These are phyloP conservation scores for Podotricha telesiphe DNA, from an alignment of 2,888 invertebrate genomes.

Conservation along the genomic window DNA sequence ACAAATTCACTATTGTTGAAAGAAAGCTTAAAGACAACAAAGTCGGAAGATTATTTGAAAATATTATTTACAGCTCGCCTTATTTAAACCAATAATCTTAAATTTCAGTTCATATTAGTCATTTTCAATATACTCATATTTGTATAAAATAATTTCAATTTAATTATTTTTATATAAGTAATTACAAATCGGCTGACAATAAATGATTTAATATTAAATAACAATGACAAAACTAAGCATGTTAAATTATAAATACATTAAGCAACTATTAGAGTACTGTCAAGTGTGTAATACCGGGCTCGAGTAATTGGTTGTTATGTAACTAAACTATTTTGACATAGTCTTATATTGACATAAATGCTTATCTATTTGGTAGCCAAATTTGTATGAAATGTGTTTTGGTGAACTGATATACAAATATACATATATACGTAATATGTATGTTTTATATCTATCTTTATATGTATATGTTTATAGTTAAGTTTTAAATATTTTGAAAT, in stretches of 20 bases:
- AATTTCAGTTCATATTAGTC: no score
- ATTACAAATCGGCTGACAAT: not conserved
- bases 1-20: no score
- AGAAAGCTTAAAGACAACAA: no score
- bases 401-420: no score
- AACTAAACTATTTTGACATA: constrained; percentile 36
- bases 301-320: constrained; percentile 44
- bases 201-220: constrained; percentile 11
- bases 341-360: constrained; percentile 34
- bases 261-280: constrained; percentile 12
- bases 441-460: no score
- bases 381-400: not conserved
- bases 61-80: no score
- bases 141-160: not conserved
- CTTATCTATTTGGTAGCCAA: constrained; percentile 1
- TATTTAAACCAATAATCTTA: no score
- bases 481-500: no score
- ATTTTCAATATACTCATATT: no score
- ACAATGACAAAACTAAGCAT: constrained; percentile 12
- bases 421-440: no score
- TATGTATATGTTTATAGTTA: no score
- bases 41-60: no score
- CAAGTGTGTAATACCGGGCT: constrained; percentile 32
- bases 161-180: not conserved
- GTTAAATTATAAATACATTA: constrained; percentile 18